Conservation (phyloP, 2,888 invertebrate genomes). For the Drosophila fungiperda region DNA sequence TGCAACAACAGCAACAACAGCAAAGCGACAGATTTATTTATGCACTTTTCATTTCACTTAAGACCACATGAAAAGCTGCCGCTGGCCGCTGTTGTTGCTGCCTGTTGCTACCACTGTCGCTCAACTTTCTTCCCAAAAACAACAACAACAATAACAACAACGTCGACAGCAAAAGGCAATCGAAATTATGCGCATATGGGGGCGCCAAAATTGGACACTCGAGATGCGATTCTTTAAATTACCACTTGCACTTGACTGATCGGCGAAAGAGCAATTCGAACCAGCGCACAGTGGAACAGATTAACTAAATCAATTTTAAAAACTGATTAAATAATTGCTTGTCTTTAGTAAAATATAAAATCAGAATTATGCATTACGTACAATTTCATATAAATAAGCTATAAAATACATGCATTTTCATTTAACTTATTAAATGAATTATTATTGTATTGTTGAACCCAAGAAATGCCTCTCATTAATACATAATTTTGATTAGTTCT, state of each 20-base stretch:
- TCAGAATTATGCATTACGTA: not conserved
- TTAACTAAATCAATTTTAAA: not conserved
- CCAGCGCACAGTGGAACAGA: slow-evolving; percentile 42
- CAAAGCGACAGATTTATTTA: slow-evolving; percentile 73
- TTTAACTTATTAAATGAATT: not conserved
- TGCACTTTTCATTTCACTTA: slow-evolving; percentile 80
- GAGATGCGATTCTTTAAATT: slow-evolving; percentile 76
- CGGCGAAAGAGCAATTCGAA: slow-evolving; percentile 32
- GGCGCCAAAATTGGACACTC: slow-evolving; percentile 72
- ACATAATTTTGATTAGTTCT: not conserved
- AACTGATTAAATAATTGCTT: not conserved
- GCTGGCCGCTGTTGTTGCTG: slow-evolving; percentile 22
- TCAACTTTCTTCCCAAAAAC: slow-evolving; percentile 65
- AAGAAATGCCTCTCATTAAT: not conserved
- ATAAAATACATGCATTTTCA: not conserved
- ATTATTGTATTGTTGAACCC: not conserved
- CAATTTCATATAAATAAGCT: not conserved
- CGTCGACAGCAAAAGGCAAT: slow-evolving; percentile 24
- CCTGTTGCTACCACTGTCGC: slow-evolving; percentile 35
- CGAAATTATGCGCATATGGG: slow-evolving; percentile 62
- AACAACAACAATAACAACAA: slow-evolving; percentile 9
- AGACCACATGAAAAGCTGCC: slow-evolving; percentile 72
- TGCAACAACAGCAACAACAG: not conserved
- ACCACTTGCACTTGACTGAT: slow-evolving; percentile 78
- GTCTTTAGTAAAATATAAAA: no score